These are phyloP conservation scores for Scaptomyza caliginosa DNA, from an alignment of 2,888 invertebrate genomes.

Conservation along the genomic window DNA sequence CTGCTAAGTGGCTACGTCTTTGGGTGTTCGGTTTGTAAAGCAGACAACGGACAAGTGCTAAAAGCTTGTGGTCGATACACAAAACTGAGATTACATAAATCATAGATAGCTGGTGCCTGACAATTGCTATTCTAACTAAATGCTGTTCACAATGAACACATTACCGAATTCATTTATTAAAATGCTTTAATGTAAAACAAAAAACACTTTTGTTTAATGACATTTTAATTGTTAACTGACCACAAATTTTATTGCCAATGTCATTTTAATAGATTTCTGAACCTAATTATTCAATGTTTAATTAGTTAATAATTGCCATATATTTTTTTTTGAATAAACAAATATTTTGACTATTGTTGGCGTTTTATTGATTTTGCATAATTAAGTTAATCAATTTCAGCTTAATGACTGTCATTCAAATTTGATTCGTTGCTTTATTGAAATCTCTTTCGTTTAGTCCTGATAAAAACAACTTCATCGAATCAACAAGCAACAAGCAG, in stretches of 20 bases:
- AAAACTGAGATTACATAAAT: slow-evolving; percentile 7
- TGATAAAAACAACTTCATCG: not conserved
- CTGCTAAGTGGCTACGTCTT: slow-evolving; percentile 56
- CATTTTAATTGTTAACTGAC: slow-evolving; percentile 1
- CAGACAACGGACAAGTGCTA: not conserved
- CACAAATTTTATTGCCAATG: not conserved
- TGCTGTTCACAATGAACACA: not conserved
- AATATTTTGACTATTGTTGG: not conserved
- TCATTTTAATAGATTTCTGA: not conserved
- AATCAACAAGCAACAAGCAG: slow-evolving; percentile 11
- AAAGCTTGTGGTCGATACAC: not conserved
- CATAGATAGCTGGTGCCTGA: not conserved
- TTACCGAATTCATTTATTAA: not conserved
- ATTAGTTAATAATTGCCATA: not conserved
- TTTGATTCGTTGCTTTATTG: not conserved
- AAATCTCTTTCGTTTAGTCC: not conserved
- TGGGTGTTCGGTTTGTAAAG: not conserved
- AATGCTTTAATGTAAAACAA: slow-evolving; percentile 4
- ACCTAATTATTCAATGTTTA: not conserved
- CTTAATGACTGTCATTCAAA: not conserved
- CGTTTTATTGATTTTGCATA: not conserved
- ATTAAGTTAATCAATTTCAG: not conserved
- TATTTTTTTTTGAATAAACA: not conserved
- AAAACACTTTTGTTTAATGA: not conserved
- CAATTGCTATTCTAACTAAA: not conserved